These are phyloP conservation scores for Shinisaurus crocodilurus DNA, from an alignment of 2,113 vertebrate genomes.

Conservation along the genomic window DNA sequence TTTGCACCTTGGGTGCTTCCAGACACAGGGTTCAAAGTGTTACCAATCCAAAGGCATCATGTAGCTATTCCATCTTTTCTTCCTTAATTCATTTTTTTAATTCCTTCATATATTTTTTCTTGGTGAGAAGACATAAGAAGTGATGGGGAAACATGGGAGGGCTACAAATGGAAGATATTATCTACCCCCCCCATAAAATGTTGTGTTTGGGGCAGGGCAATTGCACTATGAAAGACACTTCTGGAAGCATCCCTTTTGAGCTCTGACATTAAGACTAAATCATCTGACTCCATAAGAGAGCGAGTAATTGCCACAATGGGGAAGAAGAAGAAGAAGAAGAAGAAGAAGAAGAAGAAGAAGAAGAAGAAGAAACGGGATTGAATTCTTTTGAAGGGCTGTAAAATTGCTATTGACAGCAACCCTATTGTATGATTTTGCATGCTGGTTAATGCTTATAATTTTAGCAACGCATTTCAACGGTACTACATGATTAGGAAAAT, in stretches of 20 bases:
- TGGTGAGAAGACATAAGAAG: no score
- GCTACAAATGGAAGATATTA: no score
- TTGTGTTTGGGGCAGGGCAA: no score
- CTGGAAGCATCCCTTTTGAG: background rate
- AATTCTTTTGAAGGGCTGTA: conserved; percentile 42
- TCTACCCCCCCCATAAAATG: no score
- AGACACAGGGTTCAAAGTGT: no score
- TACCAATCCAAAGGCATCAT: no score
- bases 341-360: no score
- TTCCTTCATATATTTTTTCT: no score
- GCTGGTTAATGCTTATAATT: conserved; percentile 47
- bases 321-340: background rate
- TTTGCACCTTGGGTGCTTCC: no score
- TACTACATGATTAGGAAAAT: conserved; percentile 48
- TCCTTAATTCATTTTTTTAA: no score
- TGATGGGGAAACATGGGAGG: no score
- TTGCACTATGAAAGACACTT: background rate
- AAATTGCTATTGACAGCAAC: conserved; percentile 33
- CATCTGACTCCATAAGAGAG: conserved; percentile 7
- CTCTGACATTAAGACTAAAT: background rate
- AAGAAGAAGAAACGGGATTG: background rate
- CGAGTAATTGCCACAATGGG: background rate
- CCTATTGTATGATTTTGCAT: conserved; percentile 33
- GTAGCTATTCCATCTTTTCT: no score
- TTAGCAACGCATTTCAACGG: conserved; percentile 48